Conservation (phyloP, 2,888 invertebrate genomes). For the Bibio marci region DNA sequence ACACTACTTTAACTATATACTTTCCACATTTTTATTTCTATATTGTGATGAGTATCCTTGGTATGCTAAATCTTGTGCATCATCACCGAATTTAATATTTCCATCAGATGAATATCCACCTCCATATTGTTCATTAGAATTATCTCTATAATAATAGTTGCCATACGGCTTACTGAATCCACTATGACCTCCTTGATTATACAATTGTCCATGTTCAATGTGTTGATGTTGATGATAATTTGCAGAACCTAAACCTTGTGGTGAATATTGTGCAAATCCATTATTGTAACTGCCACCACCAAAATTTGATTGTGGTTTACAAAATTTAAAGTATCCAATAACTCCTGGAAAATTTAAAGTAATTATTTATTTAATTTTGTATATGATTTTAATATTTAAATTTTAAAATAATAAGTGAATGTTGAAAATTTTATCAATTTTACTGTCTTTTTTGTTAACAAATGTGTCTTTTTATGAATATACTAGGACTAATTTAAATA, state of each 20-base stretch:
- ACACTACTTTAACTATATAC: neutral
- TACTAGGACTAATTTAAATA: too few species aligned
- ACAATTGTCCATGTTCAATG: slow-evolving; percentile 19
- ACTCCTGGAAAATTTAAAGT: slow-evolving; percentile 34
- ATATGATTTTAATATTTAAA: too few species aligned
- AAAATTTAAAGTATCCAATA: slow-evolving; percentile 72
- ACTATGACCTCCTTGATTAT: slow-evolving; percentile 19
- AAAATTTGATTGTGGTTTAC: slow-evolving; percentile 49
- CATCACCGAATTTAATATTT: slow-evolving; percentile 43
- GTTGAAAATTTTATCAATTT: too few species aligned
- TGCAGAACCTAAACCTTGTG: slow-evolving; percentile 55
- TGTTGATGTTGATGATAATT: slow-evolving; percentile 35
- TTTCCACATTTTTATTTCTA: slow-evolving; percentile 34
- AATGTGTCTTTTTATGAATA: too few species aligned
- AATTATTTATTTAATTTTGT: too few species aligned
- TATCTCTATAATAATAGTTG: slow-evolving; percentile 27
- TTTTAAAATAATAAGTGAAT: too few species aligned
- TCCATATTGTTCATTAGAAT: slow-evolving; percentile 22
- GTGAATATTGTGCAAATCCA: slow-evolving; percentile 45
- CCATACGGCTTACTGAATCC: slow-evolving; percentile 24
- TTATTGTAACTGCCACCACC: slow-evolving; percentile 30
- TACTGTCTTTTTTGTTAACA: too few species aligned
- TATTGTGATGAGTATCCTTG: slow-evolving; percentile 48
- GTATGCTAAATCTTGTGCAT: slow-evolving; percentile 53
- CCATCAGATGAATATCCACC: too few species aligned